Base-by-base conservation (phyloP, 2,113 vertebrate species). In the Macquaria australasica region DNA sequence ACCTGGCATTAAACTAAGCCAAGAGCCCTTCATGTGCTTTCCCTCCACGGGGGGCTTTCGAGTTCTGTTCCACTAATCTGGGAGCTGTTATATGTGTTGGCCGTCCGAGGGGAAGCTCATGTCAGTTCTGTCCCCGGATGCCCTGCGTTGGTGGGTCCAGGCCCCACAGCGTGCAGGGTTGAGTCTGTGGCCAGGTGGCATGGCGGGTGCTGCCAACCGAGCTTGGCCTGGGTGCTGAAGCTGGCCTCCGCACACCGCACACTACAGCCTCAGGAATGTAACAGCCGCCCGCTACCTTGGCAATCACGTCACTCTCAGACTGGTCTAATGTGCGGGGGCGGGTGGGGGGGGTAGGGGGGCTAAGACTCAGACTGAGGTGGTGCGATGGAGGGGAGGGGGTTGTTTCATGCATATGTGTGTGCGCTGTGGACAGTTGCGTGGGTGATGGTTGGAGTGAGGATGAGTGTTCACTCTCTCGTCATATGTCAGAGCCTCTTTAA, bases 201-300 rank as follows among this genome's bases (percentile, higher is more conserved):
- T 5, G 50, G 86, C 48, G 64, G 76, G 77, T 23, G 64, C 87
- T 94, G 94, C 91, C 94, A 94, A 69, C 84, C 71, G 1, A 60
- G 71, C 84, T 88, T 93, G 91, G 92, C 86, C 64, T 10, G 70
- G 74, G 81, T 55, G 85, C 91, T 64, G 81, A 50, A 37, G 79
- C 82, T 88, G 91, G 87, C 85, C 83, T 89, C 86, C 18, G 55
- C 87, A 68, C 91, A 39, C 80, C 79, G 66, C 91, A 87, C 90
- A 84, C 93, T 94, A 86, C 90, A 92, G 88, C 88, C 87, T 89
- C 82, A 93, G 94, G 95, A 95, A 96, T 96, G 89, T 95, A 88
- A 77, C 95, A 95, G 88, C 84, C 85, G 77, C 74, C 87, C 85
- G 92, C 87, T 93, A 96, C 92, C 91, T 95, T 93, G 87, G 92